phyloP scores from a whole-genome alignment of 2,888 invertebrate genomes.

The Monoplex corrugatus region DNA sequence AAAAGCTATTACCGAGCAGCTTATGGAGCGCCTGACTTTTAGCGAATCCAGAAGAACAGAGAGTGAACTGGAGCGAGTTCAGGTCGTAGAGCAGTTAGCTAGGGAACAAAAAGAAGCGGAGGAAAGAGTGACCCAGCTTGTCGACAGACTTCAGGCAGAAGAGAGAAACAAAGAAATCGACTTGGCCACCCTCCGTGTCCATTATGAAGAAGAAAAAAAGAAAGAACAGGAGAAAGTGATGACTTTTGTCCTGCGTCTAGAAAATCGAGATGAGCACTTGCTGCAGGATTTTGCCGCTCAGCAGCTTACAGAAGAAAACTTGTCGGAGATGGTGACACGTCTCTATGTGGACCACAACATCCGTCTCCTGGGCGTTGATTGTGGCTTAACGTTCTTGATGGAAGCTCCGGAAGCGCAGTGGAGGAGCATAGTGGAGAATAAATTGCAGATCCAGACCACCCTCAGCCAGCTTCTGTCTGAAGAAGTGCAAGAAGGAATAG shows the following conservation, averaged over 20 bases:
- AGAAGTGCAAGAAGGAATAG: neutral
- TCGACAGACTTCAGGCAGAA: neutral
- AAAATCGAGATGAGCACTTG: neutral
- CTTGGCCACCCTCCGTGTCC: neutral
- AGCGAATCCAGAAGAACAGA: too few species aligned
- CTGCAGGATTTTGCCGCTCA: neutral
- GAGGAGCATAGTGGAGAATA: neutral
- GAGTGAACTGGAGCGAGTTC: too few species aligned
- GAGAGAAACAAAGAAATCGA: neutral
- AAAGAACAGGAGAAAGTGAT: neutral
- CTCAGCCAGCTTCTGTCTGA: neutral
- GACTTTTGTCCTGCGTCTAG: constrained; percentile 1
- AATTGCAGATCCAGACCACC: neutral
- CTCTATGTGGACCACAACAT: neutral
- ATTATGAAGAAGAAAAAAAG: neutral
- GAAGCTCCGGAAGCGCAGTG: constrained; percentile 12
- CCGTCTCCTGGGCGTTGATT: constrained; percentile 10
- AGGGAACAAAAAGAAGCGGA: neutral
- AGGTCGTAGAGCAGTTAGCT: neutral
- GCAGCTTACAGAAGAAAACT: neutral
- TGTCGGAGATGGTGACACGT: neutral
- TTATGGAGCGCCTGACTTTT: too few species aligned
- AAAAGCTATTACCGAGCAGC: too few species aligned
- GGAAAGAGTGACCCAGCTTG: neutral
- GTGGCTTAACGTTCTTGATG: constrained; percentile 11